These are phyloP conservation scores for Odontomachus brunneus DNA, from an alignment of 1,140 invertebrate species.

Conservation along the genomic window DNA sequence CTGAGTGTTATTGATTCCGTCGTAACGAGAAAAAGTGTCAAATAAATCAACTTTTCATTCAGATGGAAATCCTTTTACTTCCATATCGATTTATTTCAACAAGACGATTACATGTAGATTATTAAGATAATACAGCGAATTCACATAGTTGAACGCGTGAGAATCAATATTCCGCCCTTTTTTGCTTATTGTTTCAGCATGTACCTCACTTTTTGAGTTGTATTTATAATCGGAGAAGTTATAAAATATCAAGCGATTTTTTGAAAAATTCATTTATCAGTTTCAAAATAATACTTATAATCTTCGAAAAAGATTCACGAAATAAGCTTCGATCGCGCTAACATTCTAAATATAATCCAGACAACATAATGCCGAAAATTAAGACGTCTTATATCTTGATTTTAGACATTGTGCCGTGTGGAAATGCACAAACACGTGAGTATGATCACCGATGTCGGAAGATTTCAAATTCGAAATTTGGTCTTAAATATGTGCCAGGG, in stretches of 20 bases:
- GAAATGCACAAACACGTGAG: too few species aligned
- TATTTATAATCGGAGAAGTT: background rate
- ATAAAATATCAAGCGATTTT: background rate
- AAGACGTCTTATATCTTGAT: too few species aligned
- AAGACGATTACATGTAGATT: slow-evolving; percentile 20
- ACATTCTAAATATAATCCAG: slow-evolving; percentile 3
- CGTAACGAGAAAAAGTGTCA: slow-evolving; percentile 57
- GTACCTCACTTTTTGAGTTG: background rate
- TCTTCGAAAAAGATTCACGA: background rate
- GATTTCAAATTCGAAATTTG: slow-evolving; percentile 58
- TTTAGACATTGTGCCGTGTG: too few species aligned
- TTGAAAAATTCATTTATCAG: slow-evolving; percentile 3
- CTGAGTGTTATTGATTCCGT: slow-evolving; percentile 63
- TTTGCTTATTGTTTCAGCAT: background rate
- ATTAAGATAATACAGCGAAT: slow-evolving; percentile 6
- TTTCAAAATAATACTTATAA: background rate
- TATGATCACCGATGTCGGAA: background rate
- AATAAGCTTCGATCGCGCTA: background rate
- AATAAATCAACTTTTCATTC: slow-evolving; percentile 73
- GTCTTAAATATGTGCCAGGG: slow-evolving; percentile 45
- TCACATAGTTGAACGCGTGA: background rate
- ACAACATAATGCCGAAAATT: too few species aligned
- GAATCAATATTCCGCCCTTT: too few species aligned
- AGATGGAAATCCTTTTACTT: slow-evolving; percentile 24
- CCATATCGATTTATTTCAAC: background rate